phyloP scores from a whole-genome alignment of 2,113 vertebrate species.

The Irena cyanogastra region DNA sequence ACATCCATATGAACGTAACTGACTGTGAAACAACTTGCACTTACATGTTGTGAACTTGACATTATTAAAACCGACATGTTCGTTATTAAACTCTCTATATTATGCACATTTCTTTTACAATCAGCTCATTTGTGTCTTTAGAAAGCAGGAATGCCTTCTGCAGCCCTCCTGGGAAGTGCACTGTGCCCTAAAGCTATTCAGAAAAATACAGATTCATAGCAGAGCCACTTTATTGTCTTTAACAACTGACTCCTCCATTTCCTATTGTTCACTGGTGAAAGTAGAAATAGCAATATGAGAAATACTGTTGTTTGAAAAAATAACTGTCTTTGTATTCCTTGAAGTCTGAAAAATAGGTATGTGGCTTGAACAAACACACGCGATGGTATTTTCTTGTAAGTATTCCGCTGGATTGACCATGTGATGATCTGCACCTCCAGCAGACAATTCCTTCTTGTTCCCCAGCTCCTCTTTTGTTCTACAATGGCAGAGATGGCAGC shows the following conservation, averaged over 20 bases:
- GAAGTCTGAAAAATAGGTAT: conserved; percentile 23
- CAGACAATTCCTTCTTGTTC: background rate
- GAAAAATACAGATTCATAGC: conserved; percentile 16
- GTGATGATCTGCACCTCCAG: background rate
- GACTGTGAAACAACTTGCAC: conserved; percentile 47
- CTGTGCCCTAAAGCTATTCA: conserved; percentile 33
- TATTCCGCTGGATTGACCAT: background rate
- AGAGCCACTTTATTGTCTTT: background rate
- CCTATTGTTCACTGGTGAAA: conserved; percentile 27
- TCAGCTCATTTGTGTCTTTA: conserved; percentile 12
- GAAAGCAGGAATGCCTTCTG: background rate
- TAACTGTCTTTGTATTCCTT: background rate
- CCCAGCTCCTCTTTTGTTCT: background rate
- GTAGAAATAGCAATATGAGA: background rate
- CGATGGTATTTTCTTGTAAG: background rate
- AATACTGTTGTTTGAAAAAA: conserved; percentile 56
- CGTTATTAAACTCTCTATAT: conserved; percentile 9
- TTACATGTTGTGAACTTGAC: conserved; percentile 26
- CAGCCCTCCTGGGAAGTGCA: background rate
- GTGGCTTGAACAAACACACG: background rate
- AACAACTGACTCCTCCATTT: background rate
- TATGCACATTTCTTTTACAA: conserved; percentile 1
- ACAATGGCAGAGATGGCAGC: fast-evolving
- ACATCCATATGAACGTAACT: conserved; percentile 36
- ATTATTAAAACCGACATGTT: background rate